Conservation (phyloP, 1,140 invertebrate species). For the Dufourea novaeangliae region DNA sequence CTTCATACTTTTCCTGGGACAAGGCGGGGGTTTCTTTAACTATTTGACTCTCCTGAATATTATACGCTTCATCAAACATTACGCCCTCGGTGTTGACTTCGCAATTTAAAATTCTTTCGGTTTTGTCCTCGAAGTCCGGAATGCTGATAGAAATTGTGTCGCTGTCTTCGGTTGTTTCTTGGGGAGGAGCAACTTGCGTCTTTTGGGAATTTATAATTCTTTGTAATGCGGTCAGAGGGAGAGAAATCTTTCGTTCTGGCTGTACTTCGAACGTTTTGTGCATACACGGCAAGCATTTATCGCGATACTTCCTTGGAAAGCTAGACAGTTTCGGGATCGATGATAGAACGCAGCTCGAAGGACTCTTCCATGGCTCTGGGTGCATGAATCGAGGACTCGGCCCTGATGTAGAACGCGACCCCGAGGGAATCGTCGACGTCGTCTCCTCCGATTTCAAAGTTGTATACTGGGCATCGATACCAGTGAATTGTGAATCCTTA, state of each 20-base stretch:
- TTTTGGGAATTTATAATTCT: slow-evolving; percentile 9
- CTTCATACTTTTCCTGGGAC: background rate
- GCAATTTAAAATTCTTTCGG: no score
- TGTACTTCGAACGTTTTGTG: slow-evolving; percentile 38
- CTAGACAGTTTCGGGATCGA: slow-evolving; percentile 48
- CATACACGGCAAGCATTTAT: slow-evolving; percentile 70
- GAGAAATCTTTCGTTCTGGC: background rate
- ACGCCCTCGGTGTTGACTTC: background rate
- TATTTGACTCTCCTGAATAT: background rate
- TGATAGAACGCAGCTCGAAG: slow-evolving; percentile 18
- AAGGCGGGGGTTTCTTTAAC: no score
- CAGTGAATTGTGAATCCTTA: background rate
- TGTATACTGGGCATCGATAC: background rate
- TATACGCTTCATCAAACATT: background rate
- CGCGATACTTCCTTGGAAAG: slow-evolving; percentile 64
- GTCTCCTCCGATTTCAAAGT: slow-evolving; percentile 21
- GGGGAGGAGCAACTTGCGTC: background rate
- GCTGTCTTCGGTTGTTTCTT: background rate
- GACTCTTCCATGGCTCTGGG: background rate
- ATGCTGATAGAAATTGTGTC: background rate
- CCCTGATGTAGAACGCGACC: slow-evolving; percentile 20
- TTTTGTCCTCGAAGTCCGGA: background rate
- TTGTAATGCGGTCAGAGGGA: background rate
- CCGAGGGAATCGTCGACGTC: slow-evolving; percentile 48
- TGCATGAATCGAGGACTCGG: slow-evolving; percentile 26